Evolutionary conservation across 2,113 vertebrate species (phyloP), one percentile per base, ranked within the genome.

Genomic region (Larimichthys crocea): DNA sequence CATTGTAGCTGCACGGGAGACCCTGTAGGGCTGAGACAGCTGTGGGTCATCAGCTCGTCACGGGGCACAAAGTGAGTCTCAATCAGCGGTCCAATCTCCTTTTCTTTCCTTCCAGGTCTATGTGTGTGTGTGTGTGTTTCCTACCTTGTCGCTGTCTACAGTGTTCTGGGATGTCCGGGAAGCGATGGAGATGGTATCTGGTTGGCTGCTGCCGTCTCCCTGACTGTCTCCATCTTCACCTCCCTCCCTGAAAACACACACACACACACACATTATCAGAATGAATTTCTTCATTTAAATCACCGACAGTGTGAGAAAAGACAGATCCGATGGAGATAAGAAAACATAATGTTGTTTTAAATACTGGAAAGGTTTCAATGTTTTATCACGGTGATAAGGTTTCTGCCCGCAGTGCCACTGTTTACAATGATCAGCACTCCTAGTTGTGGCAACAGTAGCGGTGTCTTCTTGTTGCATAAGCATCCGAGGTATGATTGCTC

Each of bases 91-190:
- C 11, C 46, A 16, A 16, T 2, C 66, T 40, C 42, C 16, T 35
- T 2, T 26, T 6, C 44, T 9, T 5, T 53, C 6, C 22, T n/a
- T 26, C 12, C 12, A 46, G 69, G 10, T 19, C 40, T 35, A 1
- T 35, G 6, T 6, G 6, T 35, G 31, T 35, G 31, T 26, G 12
- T 11, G 80, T 69, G 57, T 77, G 59, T 10, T 1, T 93, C 95
- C 90, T 97, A 99, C 98, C 97, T 98, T 99, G 94, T 99, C 98
- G 55, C 98, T 99, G 94, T 99, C 98, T 82, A 98, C 95, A 17
- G 98, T 99, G 94, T 99, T 98, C 95, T 99, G 98, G 31, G 98
- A 99, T 3, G 97, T 99, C 85, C 98, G 96, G 77, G 98, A 99
- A 19, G 98, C 97, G 50, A 99, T 99, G 86, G 98, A 99, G 92